Evolutionary conservation across 2,797 vertebrate species (phyloP).

Genomic region (Acropternis orthonyx): DNA sequence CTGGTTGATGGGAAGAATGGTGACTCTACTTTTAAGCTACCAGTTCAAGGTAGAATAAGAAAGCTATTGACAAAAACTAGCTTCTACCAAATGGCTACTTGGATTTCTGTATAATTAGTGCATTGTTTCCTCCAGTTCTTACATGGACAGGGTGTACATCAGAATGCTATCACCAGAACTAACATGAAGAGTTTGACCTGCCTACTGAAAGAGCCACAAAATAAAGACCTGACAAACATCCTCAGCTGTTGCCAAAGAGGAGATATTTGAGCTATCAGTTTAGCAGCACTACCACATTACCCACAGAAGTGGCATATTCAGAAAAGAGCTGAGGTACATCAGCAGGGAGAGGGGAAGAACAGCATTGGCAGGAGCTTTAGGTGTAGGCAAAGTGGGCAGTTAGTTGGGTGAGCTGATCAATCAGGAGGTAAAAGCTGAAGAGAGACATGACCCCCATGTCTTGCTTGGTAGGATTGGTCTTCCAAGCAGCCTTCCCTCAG

Average conservation of each 20-base stretch:
- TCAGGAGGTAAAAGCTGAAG: not conserved
- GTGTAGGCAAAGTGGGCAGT: not conserved
- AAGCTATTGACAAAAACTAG: not conserved
- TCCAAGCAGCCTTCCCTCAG: not conserved
- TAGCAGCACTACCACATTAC: not conserved
- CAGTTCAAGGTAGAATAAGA: not conserved
- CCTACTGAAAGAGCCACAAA: not conserved
- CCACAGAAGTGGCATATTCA: not conserved
- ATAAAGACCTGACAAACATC: not conserved
- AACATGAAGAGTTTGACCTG: not conserved
- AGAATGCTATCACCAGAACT: not conserved
- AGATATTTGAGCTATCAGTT: not conserved
- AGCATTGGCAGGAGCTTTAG: not conserved
- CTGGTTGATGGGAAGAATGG: not conserved
- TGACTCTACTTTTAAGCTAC: not conserved
- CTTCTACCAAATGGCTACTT: not conserved
- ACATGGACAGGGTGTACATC: not conserved
- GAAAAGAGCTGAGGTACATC: not conserved
- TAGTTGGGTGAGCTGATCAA: not conserved
- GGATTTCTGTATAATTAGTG: not conserved
- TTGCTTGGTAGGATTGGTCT: not conserved
- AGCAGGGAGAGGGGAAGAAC: not conserved
- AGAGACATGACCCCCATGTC: not conserved
- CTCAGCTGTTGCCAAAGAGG: not conserved
- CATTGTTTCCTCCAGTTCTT: not conserved